Evolutionary conservation across 2,113 vertebrate genomes (phyloP), one percentile per base, ranked within the genome.

Genomic region (Aphelocoma coerulescens): DNA sequence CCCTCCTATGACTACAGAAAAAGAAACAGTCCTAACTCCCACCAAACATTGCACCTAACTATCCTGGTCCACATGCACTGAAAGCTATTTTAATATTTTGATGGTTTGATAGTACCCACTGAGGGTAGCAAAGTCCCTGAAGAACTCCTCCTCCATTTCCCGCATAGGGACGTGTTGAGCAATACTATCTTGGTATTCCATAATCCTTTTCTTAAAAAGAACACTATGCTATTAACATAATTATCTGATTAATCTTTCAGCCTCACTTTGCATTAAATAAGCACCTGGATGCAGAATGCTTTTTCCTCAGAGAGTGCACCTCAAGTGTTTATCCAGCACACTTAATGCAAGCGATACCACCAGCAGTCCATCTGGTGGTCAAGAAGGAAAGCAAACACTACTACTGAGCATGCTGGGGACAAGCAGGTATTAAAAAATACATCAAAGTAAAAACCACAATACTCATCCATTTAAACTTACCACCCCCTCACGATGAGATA

Each of bases 231-330:
- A 67, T 94, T 81, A 95, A 84, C 0, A 0, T 85, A 91, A 95
- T 94, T 92, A 94, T 54, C 72, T 92, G 59, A 95, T 94, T 95
- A 95, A 94, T 88, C 90, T 76, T 90, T 94, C 66, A 89, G 80
- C 58, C 71, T 86, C 71, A 88, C 55, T 88, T 89, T 79, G 65
- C 69, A 86, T 80, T 68, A 79, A 93, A 91, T 49, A 91, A 94
- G 54, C 92, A 93, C 61, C 57, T 90, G 66, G 57, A 88, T 74
- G 26, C 32, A 96, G 66, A 94, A 89, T 11, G 23, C 32, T 88
- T 94, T 89, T 61, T 81, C 44, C 37, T 84, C 57, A 63, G 8
- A 57, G 13, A 93, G 68, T 72, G 83, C 48, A 81, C 46, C 66
- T 95, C 76, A 92, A 86, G 88, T 94, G 93, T 94, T 95, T 78